Percentiles rank a stretch among this genome's conserved stretches.
Conservation (phyloP, 2,797 vertebrate species). For the Falco peregrinus region DNA sequence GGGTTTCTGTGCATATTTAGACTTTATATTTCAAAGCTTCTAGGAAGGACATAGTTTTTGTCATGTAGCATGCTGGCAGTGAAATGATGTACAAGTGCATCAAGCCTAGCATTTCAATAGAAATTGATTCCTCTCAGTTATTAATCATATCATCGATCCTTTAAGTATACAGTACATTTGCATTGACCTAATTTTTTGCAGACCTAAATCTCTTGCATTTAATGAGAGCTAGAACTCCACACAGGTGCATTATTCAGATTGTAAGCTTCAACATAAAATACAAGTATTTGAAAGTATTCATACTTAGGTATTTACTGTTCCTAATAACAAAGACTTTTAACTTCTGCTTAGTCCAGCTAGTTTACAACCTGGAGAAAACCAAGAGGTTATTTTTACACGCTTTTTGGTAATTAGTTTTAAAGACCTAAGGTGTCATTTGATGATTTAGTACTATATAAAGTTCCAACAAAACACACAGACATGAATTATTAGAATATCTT, state of each 20-base stretch:
- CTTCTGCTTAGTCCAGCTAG: neutral
- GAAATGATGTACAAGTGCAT: neutral
- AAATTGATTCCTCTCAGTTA: neutral
- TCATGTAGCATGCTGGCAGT: neutral
- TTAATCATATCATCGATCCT: neutral
- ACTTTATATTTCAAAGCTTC: neutral
- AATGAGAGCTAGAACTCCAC: neutral
- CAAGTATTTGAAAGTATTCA: neutral
- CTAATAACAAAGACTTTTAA: neutral
- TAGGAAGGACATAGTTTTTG: neutral
- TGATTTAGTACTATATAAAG: neutral
- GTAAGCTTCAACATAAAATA: neutral
- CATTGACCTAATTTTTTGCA: neutral
- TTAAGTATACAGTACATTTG: neutral
- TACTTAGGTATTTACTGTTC: neutral
- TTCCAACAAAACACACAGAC: neutral
- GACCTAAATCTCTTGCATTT: neutral
- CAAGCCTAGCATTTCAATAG: neutral
- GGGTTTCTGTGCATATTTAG: neutral
- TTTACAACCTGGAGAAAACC: neutral
- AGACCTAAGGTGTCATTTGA: neutral
- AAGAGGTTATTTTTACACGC: neutral
- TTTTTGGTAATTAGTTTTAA: neutral
- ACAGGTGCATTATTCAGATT: neutral
- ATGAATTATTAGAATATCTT: neutral